A percentile compares a stretch with the other conserved stretches of the same genome.
Evolutionary conservation across 2,113 vertebrate species (phyloP).

Genomic region (Psilopsiagon aymara): DNA sequence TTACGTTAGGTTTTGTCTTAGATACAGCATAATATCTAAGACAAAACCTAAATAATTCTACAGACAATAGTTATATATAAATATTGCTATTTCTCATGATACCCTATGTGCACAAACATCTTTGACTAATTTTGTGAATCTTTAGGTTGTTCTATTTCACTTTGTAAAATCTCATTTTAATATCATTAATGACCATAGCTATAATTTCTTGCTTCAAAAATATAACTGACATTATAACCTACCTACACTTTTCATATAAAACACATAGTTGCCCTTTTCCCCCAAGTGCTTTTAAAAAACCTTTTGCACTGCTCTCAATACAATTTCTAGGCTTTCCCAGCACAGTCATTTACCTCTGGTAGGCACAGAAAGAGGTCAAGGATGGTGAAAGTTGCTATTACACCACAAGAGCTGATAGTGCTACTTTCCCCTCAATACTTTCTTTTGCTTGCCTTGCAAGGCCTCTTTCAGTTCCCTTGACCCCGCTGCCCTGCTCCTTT

Average conservation of each 20-base stretch:
- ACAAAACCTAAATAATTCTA: neutral
- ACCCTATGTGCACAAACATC: neutral
- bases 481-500: slow-evolving; percentile 23
- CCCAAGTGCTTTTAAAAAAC: neutral
- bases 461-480: slow-evolving; percentile 52
- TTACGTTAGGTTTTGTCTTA: neutral
- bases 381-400: slow-evolving; percentile 65
- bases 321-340: slow-evolving; percentile 22
- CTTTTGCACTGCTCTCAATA: slow-evolving; percentile 3
- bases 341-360: slow-evolving; percentile 44
- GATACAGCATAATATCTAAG: neutral
- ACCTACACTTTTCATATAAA: neutral
- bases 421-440: slow-evolving; percentile 50
- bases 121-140: neutral
- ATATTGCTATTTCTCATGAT: neutral
- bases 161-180: neutral
- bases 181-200: neutral
- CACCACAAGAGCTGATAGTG: slow-evolving; percentile 48
- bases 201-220: neutral
- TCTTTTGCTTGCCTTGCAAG: slow-evolving; percentile 53
- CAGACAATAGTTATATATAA: neutral
- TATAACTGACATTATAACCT: neutral
- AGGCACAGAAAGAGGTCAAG: slow-evolving; percentile 35
- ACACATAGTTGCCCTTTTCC: neutral
- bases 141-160: neutral